These are phyloP conservation scores for Blastobasis lacticolella DNA, from an alignment of 2,888 invertebrate species.

Conservation along the genomic window DNA sequence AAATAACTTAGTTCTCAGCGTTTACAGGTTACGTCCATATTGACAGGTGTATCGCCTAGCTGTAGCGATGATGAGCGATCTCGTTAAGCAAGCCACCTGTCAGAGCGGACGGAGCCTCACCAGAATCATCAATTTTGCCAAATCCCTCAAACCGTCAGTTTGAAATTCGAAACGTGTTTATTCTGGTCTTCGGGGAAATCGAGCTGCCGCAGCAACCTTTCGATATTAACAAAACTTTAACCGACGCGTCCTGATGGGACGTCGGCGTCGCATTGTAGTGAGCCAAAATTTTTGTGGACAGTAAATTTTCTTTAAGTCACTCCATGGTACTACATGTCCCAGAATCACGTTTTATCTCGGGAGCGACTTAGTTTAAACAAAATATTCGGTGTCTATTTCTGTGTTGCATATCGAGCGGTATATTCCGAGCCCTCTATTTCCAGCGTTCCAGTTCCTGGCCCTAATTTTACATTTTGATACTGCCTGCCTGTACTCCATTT, in stretches of 20 bases:
- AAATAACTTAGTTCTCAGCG: too few species aligned
- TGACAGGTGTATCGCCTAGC: too few species aligned
- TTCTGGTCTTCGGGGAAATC: constrained; percentile 49
- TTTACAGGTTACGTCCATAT: too few species aligned
- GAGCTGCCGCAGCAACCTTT: constrained; percentile 37
- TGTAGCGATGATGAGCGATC: too few species aligned
- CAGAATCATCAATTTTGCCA: too few species aligned
- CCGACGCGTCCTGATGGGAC: constrained; percentile 37
- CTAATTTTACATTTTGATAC: not conserved
- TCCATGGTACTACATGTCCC: constrained; percentile 47
- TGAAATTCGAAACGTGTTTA: constrained; percentile 39
- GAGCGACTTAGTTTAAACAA: constrained; percentile 34
- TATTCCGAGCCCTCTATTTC: constrained; percentile 5
- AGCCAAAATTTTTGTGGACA: constrained; percentile 50
- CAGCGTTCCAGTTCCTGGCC: too few species aligned
- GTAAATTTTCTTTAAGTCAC: constrained; percentile 59
- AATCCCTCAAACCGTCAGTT: constrained; percentile 9
- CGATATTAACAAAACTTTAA: constrained; percentile 60
- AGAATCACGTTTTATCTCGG: constrained; percentile 39
- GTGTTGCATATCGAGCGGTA: constrained; percentile 8
- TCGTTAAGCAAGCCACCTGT: too few species aligned
- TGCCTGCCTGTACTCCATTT: not conserved
- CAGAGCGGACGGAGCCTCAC: too few species aligned
- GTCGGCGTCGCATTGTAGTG: constrained; percentile 26
- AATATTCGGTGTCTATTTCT: constrained; percentile 17